Conservation (phyloP, 1,140 invertebrate species). For the Agraylea sexmaculata region DNA sequence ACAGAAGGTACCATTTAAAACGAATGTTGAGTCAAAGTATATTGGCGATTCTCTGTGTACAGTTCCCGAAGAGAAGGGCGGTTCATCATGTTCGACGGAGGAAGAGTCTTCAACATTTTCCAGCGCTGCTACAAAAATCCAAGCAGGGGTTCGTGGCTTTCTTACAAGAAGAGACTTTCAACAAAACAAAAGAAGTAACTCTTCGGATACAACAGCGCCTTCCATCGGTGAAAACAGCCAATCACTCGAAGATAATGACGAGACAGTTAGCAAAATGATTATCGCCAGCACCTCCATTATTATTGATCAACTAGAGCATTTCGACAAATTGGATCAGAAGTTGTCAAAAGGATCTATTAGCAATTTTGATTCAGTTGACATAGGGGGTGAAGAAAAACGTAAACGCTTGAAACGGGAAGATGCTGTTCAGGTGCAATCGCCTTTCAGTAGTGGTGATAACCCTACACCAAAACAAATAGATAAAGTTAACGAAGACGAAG, state of each 20-base stretch:
- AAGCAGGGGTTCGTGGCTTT: conserved; percentile 19
- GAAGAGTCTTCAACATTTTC: conserved; percentile 21
- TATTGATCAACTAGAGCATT: conserved; percentile 19
- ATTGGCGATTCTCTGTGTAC: conserved; percentile 16
- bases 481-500: conserved; percentile 18
- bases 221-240: conserved; percentile 21
- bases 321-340: conserved; percentile 17
- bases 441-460: conserved; percentile 18
- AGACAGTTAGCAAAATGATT: conserved; percentile 17
- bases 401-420: conserved; percentile 19
- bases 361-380: conserved; percentile 12
- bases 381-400: conserved; percentile 16
- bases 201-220: conserved; percentile 18
- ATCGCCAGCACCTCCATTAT: conserved; percentile 13
- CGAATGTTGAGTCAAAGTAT: background rate
- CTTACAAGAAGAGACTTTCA: conserved; percentile 20
- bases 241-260: conserved; percentile 19
- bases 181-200: conserved; percentile 16
- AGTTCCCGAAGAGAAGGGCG: conserved; percentile 16
- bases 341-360: conserved; percentile 7
- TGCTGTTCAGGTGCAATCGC: conserved; percentile 18
- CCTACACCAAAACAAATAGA: conserved; percentile 7
- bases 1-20: too few species aligned
- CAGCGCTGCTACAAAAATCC: conserved; percentile 21
- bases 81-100: conserved; percentile 18